Base-by-base conservation (phyloP, 2,888 invertebrate species). In the Neoascia interrupta region DNA sequence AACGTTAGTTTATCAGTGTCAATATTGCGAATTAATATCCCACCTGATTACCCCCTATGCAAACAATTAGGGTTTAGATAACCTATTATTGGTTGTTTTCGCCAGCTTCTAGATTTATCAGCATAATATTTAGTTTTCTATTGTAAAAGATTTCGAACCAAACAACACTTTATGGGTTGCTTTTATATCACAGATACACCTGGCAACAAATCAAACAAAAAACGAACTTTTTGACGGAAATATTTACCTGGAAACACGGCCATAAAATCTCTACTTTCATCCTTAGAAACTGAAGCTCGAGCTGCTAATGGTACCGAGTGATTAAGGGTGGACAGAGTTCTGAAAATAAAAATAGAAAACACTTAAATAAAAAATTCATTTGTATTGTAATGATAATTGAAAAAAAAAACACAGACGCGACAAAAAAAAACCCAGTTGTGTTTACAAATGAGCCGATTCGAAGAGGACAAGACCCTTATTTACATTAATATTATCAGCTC, bases 191-290 rank as follows among this genome's bases (percentile, higher is more conserved):
- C n/a, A n/a, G n/a, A n/a, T n/a, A n/a, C n/a, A n/a, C 18, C 5
- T 18, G 19, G 28, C 39, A 41, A 63, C 37, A 23, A 41, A 37
- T 1, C 2, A 5, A 16, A 31, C 4, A 34, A n/a, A 13, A 21
- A 10, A 49, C 10, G 41, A 11, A n/a, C n/a, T n/a, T n/a, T n/a
- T n/a, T n/a, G 28, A 18, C n/a, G 6, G 37, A 54, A 56, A 81
- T 70, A 41, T 58, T 84, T 75, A 88, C 88, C 88, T 82, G 96
- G 96, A 90, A 96, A 96, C 81, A 95, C 90, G 53, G 95, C 94
- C 95, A 96, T 95, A 90, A 97, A 94, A 87, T 96, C 95, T 84
- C 95, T 91, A 87, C 93, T 93, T 89, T 96, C 96, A 89, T 96
- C 95, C 90, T 95, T 95, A 75, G 92, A 92, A 51, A 93, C 91